A percentile compares a stretch with the other conserved stretches of the same genome.
Conservation (phyloP, 2,888 invertebrate species). For the Tiliacea aurago region DNA sequence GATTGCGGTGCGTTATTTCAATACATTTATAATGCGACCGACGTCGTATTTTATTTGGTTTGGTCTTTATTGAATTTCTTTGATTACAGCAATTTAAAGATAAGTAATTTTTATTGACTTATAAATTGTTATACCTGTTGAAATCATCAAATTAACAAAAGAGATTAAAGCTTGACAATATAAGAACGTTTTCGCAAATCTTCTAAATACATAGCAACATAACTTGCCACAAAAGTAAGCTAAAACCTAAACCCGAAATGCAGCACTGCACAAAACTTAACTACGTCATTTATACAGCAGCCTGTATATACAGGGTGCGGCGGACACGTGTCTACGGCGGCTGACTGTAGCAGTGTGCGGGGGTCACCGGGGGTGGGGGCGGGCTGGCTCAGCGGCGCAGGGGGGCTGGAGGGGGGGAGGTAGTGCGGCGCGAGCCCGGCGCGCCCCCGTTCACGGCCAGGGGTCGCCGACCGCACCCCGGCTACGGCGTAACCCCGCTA, state of each 20-base stretch:
- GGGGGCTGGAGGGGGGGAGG: slow-evolving; percentile 53
- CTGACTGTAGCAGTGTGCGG: slow-evolving; percentile 59
- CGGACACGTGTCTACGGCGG: slow-evolving; percentile 78
- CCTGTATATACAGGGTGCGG: slow-evolving; percentile 74
- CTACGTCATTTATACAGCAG: slow-evolving; percentile 60
- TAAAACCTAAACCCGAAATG: slow-evolving; percentile 44
- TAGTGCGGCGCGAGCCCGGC: slow-evolving; percentile 76
- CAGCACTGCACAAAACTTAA: slow-evolving; percentile 61
- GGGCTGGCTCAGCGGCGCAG: slow-evolving; percentile 23
- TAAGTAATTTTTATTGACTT: too few relatives aligned
- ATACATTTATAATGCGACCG: slow-evolving; percentile 24
- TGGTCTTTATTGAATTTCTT: not conserved
- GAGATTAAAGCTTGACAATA: not conserved
- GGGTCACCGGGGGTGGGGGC: slow-evolving; percentile 48
- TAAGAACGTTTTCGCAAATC: not conserved
- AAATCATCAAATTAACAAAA: not conserved
- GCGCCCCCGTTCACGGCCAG: slow-evolving; percentile 90
- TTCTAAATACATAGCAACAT: not conserved
- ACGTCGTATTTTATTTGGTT: slow-evolving; percentile 14
- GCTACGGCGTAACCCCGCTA: slow-evolving; percentile 88
- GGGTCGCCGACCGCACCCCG: slow-evolving; percentile 90
- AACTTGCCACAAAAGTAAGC: not conserved
- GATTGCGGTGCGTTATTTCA: slow-evolving; percentile 30
- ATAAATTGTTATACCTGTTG: not conserved
- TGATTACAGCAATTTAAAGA: not conserved